These are phyloP conservation scores for Lycodopsis pacificus DNA, from an alignment of 2,797 vertebrate species.

Conservation along the genomic window DNA sequence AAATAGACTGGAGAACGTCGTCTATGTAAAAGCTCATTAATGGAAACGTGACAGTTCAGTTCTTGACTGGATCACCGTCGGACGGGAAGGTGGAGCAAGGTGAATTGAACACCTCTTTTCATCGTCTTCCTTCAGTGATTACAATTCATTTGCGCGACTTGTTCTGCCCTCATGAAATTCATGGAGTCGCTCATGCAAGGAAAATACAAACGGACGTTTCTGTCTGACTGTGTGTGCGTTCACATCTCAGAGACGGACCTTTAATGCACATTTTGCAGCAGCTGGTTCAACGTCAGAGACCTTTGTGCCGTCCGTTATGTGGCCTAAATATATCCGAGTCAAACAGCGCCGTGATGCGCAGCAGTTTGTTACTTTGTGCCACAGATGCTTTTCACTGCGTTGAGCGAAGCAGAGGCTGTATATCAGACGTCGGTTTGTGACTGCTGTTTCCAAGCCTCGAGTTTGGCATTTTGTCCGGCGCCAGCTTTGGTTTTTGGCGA, in stretches of 20 bases:
- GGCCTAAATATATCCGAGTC: neutral
- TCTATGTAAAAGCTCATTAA: slow-evolving; percentile 6
- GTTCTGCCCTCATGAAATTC: slow-evolving; percentile 22
- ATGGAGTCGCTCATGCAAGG: slow-evolving; percentile 24
- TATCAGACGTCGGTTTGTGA: too few species aligned
- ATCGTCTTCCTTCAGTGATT: slow-evolving; percentile 14
- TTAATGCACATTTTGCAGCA: slow-evolving; percentile 14
- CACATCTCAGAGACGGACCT: neutral
- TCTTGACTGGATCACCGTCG: slow-evolving; percentile 3
- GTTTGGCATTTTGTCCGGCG: too few species aligned
- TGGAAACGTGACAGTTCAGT: slow-evolving; percentile 7
- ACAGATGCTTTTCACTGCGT: too few species aligned
- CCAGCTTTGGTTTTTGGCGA: too few species aligned
- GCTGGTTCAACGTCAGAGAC: slow-evolving; percentile 19
- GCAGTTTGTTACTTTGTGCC: too few species aligned
- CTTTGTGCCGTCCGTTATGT: slow-evolving; percentile 1
- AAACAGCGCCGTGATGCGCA: too few species aligned
- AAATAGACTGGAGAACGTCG: neutral
- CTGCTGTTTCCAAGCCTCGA: too few species aligned
- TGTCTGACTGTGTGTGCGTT: slow-evolving; percentile 1
- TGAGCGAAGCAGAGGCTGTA: too few species aligned
- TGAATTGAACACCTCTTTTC: slow-evolving; percentile 1
- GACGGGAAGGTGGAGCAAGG: slow-evolving; percentile 4
- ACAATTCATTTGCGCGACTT: slow-evolving; percentile 22
- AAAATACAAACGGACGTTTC: slow-evolving; percentile 20